phyloP scores from a whole-genome alignment of 2,113 vertebrate species.

The Numenius arquata region DNA sequence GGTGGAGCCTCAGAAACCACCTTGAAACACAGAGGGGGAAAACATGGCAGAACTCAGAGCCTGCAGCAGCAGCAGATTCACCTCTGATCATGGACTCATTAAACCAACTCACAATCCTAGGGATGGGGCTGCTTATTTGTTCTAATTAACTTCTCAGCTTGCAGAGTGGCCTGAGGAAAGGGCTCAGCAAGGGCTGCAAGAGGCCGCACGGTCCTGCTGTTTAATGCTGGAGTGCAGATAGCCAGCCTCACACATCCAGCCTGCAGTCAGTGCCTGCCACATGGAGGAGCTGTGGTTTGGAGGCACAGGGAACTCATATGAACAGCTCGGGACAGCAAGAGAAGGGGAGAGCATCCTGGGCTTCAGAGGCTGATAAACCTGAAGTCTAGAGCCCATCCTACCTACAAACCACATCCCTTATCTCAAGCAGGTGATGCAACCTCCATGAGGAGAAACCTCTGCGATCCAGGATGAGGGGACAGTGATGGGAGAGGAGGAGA shows the following conservation, averaged over 20 bases:
- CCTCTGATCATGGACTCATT: neutral
- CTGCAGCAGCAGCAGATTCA: neutral
- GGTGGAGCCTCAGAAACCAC: neutral
- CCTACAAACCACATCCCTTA: neutral
- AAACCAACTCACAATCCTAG: neutral
- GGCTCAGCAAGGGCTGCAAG: neutral
- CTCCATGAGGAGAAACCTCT: neutral
- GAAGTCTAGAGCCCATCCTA: neutral
- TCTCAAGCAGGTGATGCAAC: neutral
- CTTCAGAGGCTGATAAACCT: neutral
- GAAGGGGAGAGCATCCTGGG: neutral
- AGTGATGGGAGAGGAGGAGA: neutral
- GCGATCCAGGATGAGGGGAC: rapidly evolving
- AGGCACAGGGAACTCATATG: neutral
- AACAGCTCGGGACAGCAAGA: neutral
- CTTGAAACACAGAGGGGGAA: neutral
- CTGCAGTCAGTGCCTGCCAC: rapidly evolving
- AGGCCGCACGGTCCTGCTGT: neutral
- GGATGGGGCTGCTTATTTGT: neutral
- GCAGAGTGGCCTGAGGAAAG: neutral
- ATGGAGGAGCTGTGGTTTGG: rapidly evolving
- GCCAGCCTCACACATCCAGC: neutral
- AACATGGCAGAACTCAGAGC: neutral
- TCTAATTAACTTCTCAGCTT: neutral
- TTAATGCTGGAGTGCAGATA: neutral